Percentiles rank a stretch among this genome's conserved stretches.
Evolutionary conservation across 2,888 invertebrate genomes (phyloP).

Genomic region (Ochlodes sylvanus): DNA sequence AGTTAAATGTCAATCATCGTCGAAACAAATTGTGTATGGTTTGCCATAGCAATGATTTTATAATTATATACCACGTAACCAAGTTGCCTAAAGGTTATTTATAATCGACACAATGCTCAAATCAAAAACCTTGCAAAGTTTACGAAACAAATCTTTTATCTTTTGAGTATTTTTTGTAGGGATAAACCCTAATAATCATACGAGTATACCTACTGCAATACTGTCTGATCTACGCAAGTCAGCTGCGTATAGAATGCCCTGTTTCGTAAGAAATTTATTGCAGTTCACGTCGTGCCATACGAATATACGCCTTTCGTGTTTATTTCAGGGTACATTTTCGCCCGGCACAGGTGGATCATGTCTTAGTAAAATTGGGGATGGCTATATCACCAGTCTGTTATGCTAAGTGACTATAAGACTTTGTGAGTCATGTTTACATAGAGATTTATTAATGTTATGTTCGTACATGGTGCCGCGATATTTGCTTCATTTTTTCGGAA

Average conservation of each 20-base stretch:
- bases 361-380: constrained; percentile 35
- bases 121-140: too few relatives aligned
- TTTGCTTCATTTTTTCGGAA: constrained; percentile 27
- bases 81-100: too few relatives aligned
- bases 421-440: constrained; percentile 35
- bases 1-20: too few relatives aligned
- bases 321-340: not conserved
- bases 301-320: not conserved
- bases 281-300: constrained; percentile 1
- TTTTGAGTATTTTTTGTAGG: constrained; percentile 3
- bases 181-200: not conserved
- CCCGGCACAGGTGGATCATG: not conserved
- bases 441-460: constrained; percentile 37
- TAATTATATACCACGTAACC: too few relatives aligned
- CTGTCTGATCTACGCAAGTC: constrained; percentile 37
- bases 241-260: constrained; percentile 41
- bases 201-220: not conserved
- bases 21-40: too few relatives aligned
- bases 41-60: too few relatives aligned
- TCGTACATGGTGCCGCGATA: constrained; percentile 18
- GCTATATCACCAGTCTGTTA: constrained; percentile 36
- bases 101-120: too few relatives aligned
- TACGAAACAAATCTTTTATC: too few relatives aligned
- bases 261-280: constrained; percentile 45
- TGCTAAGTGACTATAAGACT: constrained; percentile 38